A percentile compares a stretch with the other conserved stretches of the same genome.
Conservation (phyloP, 1,140 invertebrate genomes). For the Rhynchophorus ferrugineus region DNA sequence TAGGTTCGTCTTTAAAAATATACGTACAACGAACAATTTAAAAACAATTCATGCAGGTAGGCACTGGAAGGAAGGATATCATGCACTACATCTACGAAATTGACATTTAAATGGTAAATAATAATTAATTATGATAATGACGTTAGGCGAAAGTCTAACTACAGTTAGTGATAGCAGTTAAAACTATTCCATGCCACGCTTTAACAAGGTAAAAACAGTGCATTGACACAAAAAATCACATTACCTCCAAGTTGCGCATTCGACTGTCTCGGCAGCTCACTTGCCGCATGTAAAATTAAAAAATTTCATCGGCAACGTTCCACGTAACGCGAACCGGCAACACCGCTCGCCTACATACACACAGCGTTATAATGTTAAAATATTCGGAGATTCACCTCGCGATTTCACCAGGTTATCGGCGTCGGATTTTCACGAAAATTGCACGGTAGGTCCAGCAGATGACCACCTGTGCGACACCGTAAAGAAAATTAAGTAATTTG, state of each 20-base stretch:
- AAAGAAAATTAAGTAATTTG: constrained; percentile 22
- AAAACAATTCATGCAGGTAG: no score
- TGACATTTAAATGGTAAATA: constrained; percentile 7
- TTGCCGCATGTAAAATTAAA: constrained; percentile 33
- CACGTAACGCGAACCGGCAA: constrained; percentile 28
- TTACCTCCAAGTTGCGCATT: constrained; percentile 37
- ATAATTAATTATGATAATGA: neutral
- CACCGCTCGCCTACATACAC: constrained; percentile 38
- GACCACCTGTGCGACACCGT: constrained; percentile 17
- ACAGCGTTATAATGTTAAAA: constrained; percentile 38
- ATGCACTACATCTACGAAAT: neutral
- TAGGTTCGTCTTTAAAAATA: no score
- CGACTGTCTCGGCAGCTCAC: constrained; percentile 31
- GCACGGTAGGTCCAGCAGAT: constrained; percentile 17
- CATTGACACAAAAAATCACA: constrained; percentile 36
- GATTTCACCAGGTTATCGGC: constrained; percentile 25
- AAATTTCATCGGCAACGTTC: constrained; percentile 28
- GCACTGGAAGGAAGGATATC: no score
- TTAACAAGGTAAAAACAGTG: constrained; percentile 24
- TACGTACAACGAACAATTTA: no score
- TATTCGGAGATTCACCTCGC: constrained; percentile 27
- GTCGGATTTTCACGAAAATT: constrained; percentile 29
- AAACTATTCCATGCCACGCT: constrained; percentile 6
- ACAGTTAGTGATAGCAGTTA: neutral
- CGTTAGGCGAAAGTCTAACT: constrained; percentile 18